Conservation (phyloP, 2,888 invertebrate species). For the Mythimna vitellina region DNA sequence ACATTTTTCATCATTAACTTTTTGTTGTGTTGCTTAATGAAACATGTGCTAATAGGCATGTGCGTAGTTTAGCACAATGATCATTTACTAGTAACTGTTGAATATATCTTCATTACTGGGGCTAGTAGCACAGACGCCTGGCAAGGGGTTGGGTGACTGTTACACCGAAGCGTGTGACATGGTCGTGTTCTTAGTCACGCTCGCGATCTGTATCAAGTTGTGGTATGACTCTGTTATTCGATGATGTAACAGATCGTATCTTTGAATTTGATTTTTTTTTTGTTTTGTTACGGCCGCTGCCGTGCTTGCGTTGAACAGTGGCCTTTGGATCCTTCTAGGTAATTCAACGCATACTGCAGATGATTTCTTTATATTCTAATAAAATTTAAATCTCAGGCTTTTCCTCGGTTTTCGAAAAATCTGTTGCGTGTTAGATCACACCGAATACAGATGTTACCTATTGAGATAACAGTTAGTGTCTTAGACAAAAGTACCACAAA, state of each 20-base stretch:
- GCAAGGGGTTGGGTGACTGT: conserved; percentile 62
- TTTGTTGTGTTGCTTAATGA: conserved; percentile 48
- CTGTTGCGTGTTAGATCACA: background rate
- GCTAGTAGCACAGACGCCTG: conserved; percentile 53
- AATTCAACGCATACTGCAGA: too few species aligned
- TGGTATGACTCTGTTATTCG: background rate
- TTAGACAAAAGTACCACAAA: background rate
- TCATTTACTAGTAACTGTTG: conserved; percentile 57
- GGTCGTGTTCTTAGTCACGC: background rate
- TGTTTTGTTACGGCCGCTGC: too few species aligned
- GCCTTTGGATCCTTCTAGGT: too few species aligned
- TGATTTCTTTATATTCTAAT: too few species aligned
- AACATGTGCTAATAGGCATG: conserved; percentile 58
- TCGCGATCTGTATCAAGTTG: background rate
- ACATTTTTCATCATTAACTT: conserved; percentile 58
- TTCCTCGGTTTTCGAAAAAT: too few species aligned
- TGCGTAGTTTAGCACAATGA: conserved; percentile 56
- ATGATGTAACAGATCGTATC: background rate
- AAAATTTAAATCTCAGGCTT: background rate
- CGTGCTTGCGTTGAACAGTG: too few species aligned
- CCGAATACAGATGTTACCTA: background rate
- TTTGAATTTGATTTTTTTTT: background rate
- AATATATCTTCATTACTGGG: conserved; percentile 67
- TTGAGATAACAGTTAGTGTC: background rate
- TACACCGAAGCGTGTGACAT: conserved; percentile 69